These are phyloP conservation scores for Liopterus haemorrhoidalis DNA, from an alignment of 2,888 invertebrate genomes.

Conservation along the genomic window DNA sequence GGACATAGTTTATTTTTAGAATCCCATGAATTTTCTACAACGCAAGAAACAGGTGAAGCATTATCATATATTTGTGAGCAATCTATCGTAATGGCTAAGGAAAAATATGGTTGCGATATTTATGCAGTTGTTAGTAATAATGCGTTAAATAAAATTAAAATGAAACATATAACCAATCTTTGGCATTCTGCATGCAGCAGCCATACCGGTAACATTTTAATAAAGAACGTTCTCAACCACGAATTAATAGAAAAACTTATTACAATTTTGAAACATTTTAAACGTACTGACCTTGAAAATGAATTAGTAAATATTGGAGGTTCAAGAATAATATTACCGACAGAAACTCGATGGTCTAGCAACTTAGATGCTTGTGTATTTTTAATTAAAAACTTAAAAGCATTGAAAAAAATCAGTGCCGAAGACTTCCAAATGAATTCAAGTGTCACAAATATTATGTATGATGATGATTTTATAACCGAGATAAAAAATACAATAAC, in stretches of 20 bases:
- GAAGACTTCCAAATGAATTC: no score
- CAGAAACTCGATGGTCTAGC: constrained; percentile 1
- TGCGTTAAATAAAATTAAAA: constrained; percentile 11
- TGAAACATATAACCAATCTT: constrained; percentile 5
- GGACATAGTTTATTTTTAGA: constrained; percentile 11
- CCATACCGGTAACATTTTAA: constrained; percentile 7
- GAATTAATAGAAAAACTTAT: constrained; percentile 6
- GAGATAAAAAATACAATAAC: constrained; percentile 5
- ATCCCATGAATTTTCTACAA: constrained; percentile 8
- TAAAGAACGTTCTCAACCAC: constrained; percentile 5
- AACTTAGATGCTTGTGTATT: background rate
- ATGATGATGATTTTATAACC: constrained; percentile 5
- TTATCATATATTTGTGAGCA: constrained; percentile 16
- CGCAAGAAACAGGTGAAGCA: constrained; percentile 14
- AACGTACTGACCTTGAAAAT: constrained; percentile 15
- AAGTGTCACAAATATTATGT: constrained; percentile 3
- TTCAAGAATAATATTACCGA: background rate
- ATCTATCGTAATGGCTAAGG: constrained; percentile 15
- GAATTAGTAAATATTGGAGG: constrained; percentile 4
- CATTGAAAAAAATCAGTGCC: constrained; percentile 12
- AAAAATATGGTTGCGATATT: constrained; percentile 12
- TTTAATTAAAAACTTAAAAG: constrained; percentile 11
- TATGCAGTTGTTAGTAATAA: constrained; percentile 16
- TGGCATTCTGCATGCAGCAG: constrained; percentile 13
- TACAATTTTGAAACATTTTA: constrained; percentile 12